Conservation (phyloP, 2,888 invertebrate genomes). For the Panzeria rudis region DNA sequence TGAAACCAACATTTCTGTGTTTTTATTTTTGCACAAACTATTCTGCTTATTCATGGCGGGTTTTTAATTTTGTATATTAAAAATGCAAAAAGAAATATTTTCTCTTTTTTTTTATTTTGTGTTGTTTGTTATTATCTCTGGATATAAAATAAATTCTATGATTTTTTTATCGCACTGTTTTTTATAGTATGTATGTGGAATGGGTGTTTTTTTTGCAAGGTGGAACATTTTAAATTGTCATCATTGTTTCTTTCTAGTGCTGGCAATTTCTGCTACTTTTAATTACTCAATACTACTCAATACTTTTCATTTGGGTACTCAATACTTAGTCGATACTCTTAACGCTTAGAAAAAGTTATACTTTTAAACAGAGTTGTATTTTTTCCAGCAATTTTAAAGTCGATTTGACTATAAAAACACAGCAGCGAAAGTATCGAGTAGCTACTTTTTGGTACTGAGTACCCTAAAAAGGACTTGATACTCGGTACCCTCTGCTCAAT, state of each 20-base stretch:
- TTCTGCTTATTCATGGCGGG: constrained; percentile 42
- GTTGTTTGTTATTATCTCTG: constrained; percentile 2
- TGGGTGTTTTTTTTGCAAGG: neutral
- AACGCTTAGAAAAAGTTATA: too few species aligned
- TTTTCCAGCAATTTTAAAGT: too few species aligned
- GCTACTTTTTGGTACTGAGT: too few species aligned
- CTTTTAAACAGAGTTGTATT: too few species aligned
- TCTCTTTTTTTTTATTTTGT: constrained; percentile 11
- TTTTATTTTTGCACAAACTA: constrained; percentile 22
- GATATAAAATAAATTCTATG: constrained; percentile 39
- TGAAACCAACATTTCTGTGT: constrained; percentile 4
- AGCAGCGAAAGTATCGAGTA: too few species aligned
- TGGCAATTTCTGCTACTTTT: too few species aligned
- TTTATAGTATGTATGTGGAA: neutral
- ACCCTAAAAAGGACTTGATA: too few species aligned
- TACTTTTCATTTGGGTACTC: too few species aligned
- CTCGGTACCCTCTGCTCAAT: too few species aligned
- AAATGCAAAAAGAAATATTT: constrained; percentile 40
- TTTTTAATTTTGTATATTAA: constrained; percentile 36
- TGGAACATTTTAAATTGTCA: neutral
- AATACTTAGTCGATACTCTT: too few species aligned
- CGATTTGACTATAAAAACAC: too few species aligned
- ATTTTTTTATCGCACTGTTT: constrained; percentile 36
- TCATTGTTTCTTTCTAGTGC: neutral
- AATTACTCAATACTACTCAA: too few species aligned